phyloP scores from a whole-genome alignment of 2,888 invertebrate species.

The Mactromeris polynyma region DNA sequence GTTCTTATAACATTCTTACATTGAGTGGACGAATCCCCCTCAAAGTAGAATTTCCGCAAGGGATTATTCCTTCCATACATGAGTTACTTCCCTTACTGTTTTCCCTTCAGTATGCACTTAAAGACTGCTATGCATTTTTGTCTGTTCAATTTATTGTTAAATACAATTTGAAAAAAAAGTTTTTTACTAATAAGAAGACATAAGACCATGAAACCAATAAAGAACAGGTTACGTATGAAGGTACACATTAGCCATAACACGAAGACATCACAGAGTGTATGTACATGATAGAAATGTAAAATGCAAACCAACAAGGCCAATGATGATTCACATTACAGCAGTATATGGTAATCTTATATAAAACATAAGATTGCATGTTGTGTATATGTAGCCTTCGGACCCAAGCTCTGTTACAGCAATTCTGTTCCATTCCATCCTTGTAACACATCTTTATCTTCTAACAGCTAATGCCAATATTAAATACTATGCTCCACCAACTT shows the following conservation, averaged over 20 bases:
- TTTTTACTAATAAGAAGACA: too few species aligned
- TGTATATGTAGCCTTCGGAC: background rate
- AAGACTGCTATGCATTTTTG: background rate
- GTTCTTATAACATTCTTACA: slow-evolving; percentile 8
- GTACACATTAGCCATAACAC: background rate
- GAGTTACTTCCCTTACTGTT: background rate
- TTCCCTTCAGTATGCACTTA: background rate
- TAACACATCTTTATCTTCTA: background rate
- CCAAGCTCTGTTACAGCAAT: background rate
- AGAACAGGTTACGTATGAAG: background rate
- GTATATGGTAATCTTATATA: background rate
- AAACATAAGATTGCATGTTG: too few species aligned
- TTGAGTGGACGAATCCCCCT: background rate
- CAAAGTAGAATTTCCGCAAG: slow-evolving; percentile 8
- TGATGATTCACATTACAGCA: background rate
- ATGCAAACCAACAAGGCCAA: background rate
- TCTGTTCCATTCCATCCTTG: background rate
- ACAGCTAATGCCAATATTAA: background rate
- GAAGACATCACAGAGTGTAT: background rate
- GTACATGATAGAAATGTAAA: background rate
- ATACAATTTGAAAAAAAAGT: too few species aligned
- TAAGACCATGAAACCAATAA: background rate
- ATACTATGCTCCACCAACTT: background rate
- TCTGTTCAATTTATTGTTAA: too few species aligned
- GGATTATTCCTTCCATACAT: background rate